phyloP scores from a whole-genome alignment of 2,797 vertebrate species.

The Gorsachius magnificus region DNA sequence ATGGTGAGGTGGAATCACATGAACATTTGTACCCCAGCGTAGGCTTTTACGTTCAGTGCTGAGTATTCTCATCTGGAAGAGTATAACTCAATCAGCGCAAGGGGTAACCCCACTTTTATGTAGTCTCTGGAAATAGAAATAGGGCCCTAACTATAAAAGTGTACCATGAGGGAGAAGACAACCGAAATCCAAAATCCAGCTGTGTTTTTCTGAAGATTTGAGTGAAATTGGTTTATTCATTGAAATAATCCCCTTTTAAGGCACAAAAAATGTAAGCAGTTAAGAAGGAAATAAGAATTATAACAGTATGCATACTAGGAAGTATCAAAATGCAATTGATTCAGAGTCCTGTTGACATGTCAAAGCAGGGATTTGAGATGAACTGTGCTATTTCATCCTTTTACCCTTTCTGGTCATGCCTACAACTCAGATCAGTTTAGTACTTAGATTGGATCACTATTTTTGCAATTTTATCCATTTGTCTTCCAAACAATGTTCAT shows the following conservation, averaged over 20 bases:
- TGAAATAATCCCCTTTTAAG: not conserved
- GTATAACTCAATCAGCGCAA: not conserved
- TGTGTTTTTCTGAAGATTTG: not conserved
- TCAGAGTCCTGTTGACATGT: not conserved
- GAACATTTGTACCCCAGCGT: not conserved
- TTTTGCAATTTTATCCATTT: not conserved
- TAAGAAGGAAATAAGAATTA: not conserved
- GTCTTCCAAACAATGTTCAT: not conserved
- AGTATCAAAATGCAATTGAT: not conserved
- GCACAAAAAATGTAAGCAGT: not conserved
- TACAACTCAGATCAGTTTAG: not conserved
- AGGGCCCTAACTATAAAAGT: not conserved
- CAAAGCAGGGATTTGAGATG: not conserved
- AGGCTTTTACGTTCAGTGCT: not conserved
- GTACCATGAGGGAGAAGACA: not conserved
- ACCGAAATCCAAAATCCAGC: not conserved
- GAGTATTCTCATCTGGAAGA: not conserved
- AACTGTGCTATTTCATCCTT: not conserved
- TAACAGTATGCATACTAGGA: not conserved
- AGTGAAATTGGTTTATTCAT: not conserved
- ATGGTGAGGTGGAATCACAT: not conserved
- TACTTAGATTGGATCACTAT: not conserved
- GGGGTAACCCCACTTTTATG: not conserved
- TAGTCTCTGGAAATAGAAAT: not conserved
- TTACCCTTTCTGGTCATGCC: not conserved